phyloP scores from a whole-genome alignment of 1,140 invertebrate genomes.

The Pseudoatta argentina region DNA sequence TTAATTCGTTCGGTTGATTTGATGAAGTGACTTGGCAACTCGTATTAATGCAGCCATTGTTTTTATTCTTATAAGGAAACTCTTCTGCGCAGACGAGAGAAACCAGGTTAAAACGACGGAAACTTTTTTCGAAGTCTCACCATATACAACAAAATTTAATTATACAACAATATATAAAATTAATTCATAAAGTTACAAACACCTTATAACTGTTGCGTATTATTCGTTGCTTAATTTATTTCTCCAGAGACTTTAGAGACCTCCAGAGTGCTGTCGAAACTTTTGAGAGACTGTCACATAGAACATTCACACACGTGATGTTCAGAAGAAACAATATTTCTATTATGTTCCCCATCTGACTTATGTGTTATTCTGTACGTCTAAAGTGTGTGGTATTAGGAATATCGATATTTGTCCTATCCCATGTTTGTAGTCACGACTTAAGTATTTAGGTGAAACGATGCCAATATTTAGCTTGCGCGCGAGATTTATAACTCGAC shows the following conservation, averaged over 20 bases:
- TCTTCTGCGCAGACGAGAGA: too few species aligned
- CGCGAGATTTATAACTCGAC: not conserved
- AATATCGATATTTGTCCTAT: not conserved
- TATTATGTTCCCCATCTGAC: slow-evolving; percentile 8
- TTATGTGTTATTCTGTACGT: slow-evolving; percentile 1
- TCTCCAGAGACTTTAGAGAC: slow-evolving; percentile 16
- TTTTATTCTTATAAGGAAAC: slow-evolving; percentile 12
- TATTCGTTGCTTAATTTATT: slow-evolving; percentile 35
- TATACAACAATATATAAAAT: slow-evolving; percentile 5
- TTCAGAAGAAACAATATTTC: slow-evolving; percentile 13
- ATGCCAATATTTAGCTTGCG: not conserved
- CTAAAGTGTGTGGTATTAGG: not conserved
- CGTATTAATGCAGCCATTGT: slow-evolving; percentile 42
- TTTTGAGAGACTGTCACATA: slow-evolving; percentile 26
- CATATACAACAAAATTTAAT: slow-evolving; percentile 4
- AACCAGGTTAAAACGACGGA: not conserved
- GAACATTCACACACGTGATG: slow-evolving; percentile 8
- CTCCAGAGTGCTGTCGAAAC: slow-evolving; percentile 36
- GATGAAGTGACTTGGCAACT: slow-evolving; percentile 27
- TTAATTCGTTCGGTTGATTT: slow-evolving; percentile 17
- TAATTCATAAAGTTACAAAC: slow-evolving; percentile 17
- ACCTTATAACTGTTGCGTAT: slow-evolving; percentile 11
- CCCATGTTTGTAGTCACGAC: not conserved
- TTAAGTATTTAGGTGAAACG: not conserved
- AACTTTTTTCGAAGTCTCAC: not conserved